phyloP scores from a whole-genome alignment of 1,140 invertebrate genomes.

The Trichonephila clavata region DNA sequence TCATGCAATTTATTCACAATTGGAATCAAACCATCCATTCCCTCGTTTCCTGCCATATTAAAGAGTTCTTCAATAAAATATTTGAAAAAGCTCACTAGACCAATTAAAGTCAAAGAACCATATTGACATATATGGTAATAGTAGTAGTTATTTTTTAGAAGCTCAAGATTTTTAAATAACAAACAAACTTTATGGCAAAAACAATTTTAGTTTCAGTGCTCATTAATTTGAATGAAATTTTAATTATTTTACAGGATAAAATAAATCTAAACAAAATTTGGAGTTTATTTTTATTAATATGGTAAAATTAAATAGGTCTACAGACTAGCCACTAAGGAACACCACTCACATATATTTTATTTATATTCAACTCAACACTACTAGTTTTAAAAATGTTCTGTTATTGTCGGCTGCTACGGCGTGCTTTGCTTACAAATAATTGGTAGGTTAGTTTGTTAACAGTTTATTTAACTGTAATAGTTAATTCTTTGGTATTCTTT shows the following conservation, averaged over 20 bases:
- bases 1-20: constrained; percentile 99
- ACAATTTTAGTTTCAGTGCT: neutral
- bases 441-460: neutral
- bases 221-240: no score
- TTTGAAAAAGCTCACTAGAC: constrained; percentile 46
- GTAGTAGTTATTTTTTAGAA: constrained; percentile 40
- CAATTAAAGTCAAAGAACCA: constrained; percentile 67
- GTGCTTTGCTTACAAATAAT: neutral
- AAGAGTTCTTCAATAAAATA: neutral
- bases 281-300: no score
- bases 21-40: constrained; percentile 98
- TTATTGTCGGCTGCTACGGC: constrained; percentile 19
- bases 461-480: no score
- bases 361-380: constrained; percentile 30
- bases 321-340: neutral
- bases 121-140: constrained; percentile 55
- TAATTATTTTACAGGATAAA: no score
- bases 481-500: neutral
- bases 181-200: neutral
- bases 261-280: no score
- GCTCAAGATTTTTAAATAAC: neutral
- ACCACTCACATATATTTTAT: neutral
- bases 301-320: neutral
- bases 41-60: constrained; percentile 85
- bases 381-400: constrained; percentile 25